phyloP scores from a whole-genome alignment of 2,888 invertebrate species.

The Lycophotia porphyrea region DNA sequence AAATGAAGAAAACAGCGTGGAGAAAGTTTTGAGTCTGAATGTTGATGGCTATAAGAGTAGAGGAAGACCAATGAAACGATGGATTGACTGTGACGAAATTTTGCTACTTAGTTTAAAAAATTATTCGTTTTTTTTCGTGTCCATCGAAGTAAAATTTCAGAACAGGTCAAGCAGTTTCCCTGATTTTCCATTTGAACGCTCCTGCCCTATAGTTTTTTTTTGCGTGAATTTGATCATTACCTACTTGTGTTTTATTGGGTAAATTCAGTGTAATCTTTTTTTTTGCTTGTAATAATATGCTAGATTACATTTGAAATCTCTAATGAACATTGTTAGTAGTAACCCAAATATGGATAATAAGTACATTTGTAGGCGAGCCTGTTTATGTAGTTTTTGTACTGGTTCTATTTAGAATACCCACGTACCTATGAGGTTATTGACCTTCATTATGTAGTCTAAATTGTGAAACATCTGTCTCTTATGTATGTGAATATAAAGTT shows the following conservation, averaged over 20 bases:
- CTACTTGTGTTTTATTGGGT: not conserved
- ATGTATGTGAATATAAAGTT: constrained; percentile 4
- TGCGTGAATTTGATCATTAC: not conserved
- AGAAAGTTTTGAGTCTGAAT: not conserved
- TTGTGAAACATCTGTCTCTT: constrained; percentile 8
- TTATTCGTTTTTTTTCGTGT: too few relatives aligned
- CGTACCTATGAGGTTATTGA: constrained; percentile 49
- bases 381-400: constrained; percentile 59
- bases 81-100: not conserved
- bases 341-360: constrained; percentile 56
- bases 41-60: not conserved
- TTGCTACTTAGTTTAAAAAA: too few relatives aligned
- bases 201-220: not conserved
- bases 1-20: not conserved
- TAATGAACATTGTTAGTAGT: constrained; percentile 43
- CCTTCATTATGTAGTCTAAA: constrained; percentile 27
- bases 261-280: not conserved
- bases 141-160: constrained; percentile 1
- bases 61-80: not conserved
- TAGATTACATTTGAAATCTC: constrained; percentile 9
- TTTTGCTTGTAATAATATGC: not conserved
- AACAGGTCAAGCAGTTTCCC: not conserved
- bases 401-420: constrained; percentile 50
- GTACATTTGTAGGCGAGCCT: constrained; percentile 55
- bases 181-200: constrained; percentile 2